Base-by-base conservation (phyloP, 2,113 vertebrate genomes). In the Callospermophilus lateralis region DNA sequence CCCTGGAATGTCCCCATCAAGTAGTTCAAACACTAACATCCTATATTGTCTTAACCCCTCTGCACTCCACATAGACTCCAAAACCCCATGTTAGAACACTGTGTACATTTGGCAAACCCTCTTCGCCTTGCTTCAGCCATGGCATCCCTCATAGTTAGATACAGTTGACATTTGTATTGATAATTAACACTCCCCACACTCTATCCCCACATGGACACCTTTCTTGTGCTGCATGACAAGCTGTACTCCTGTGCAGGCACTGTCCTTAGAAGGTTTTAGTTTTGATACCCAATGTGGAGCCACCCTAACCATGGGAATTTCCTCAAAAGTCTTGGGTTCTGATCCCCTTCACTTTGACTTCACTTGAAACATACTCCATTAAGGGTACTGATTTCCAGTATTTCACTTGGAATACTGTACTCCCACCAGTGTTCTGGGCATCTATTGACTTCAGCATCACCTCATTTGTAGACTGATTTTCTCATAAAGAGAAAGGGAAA, bases 111-210 rank as follows among this genome's bases (percentile, higher is more conserved):
- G 81, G 6, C 32, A 24, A 67, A 32, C 20, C 45, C 32, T 67
- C 9, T 24, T 87, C 67, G 74, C 11, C 20, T 55, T 45, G n/a
- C 48, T 19, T 58, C 39, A 58, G 7, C 28, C 32, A 22, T 48
- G 17, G 67, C 42, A 77, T n/a, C 6, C 15, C 9, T 37, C 15
- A 32, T 4, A 45, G 45, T 45, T 8, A 1, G 4, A 19, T 24
- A 42, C 0, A 15, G 4, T 81, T 16, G 7, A 34, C 20, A 45
- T 20, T 8, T 15, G 1, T 74, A 3, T 8, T 42, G 4, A 15
- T 10, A 19, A 42, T 22, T 42, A 74, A 67, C 19, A n/a, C 13
- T 17, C 15, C 28, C 6, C n/a, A 45, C 0, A 74, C 17, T 37
- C 32, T 20, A 63, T n/a, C 8, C 13, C 9, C 32, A 22, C 5